Evolutionary conservation across 2,888 invertebrate species (phyloP).

Genomic region (Proisotoma minuta): DNA sequence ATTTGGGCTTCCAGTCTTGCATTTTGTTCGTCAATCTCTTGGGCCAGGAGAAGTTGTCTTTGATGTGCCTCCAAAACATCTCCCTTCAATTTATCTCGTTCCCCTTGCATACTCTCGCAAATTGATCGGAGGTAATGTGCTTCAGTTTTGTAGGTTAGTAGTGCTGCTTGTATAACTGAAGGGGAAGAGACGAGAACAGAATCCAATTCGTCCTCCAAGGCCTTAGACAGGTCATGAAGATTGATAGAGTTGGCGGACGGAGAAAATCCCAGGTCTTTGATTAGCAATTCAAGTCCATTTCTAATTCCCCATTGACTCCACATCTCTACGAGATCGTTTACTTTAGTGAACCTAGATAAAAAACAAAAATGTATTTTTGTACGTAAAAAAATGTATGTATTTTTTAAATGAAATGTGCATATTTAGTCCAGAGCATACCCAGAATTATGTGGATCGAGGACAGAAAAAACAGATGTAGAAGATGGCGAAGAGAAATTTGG

Average conservation of each 20-base stretch:
- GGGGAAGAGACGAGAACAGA: constrained; percentile 51
- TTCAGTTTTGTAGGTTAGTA: constrained; percentile 65
- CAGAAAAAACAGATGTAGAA: constrained; percentile 34
- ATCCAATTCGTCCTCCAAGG: constrained; percentile 44
- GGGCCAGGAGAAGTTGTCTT: constrained; percentile 72
- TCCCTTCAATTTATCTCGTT: constrained; percentile 72
- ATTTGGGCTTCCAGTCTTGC: constrained; percentile 72
- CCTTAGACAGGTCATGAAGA: constrained; percentile 38
- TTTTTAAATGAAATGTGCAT: too few species aligned
- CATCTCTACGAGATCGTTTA: constrained; percentile 32
- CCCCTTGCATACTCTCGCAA: constrained; percentile 65
- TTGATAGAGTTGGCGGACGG: constrained; percentile 32
- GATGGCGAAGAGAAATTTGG: constrained; percentile 11
- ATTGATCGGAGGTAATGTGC: constrained; percentile 58
- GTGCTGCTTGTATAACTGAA: constrained; percentile 61
- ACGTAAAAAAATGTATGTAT: background rate
- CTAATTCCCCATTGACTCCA: constrained; percentile 36
- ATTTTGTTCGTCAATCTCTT: constrained; percentile 88
- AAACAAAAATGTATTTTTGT: background rate
- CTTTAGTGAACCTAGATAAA: constrained; percentile 27
- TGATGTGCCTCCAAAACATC: constrained; percentile 79
- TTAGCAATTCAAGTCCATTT: constrained; percentile 17
- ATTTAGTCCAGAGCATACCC: constrained; percentile 10
- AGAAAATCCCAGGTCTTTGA: constrained; percentile 35
- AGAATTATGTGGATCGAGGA: constrained; percentile 36